Conservation (phyloP, 2,797 vertebrate genomes). For the Chaunax sp. region DNA sequence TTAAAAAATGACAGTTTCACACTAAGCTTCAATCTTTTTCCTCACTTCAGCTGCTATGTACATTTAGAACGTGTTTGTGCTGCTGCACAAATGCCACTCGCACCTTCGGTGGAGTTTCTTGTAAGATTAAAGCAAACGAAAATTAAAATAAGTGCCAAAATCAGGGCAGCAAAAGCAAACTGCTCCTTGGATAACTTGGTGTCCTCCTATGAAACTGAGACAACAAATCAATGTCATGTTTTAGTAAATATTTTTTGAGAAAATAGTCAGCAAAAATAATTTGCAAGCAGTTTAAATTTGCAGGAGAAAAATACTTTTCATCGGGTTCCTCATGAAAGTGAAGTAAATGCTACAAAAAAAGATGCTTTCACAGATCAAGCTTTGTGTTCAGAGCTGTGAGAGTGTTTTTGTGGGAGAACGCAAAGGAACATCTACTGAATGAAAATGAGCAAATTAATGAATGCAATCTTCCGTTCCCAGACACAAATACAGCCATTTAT, state of each 20-base stretch:
- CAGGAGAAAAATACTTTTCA: constrained; percentile 44
- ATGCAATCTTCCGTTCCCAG: constrained; percentile 58
- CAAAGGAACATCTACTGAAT: constrained; percentile 57
- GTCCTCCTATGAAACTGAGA: constrained; percentile 46
- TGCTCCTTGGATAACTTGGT: constrained; percentile 56
- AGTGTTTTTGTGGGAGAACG: constrained; percentile 54
- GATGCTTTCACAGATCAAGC: constrained; percentile 41
- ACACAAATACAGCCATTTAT: constrained; percentile 36
- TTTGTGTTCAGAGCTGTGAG: constrained; percentile 49
- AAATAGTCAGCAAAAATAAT: constrained; percentile 17
- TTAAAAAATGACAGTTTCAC: constrained; percentile 58
- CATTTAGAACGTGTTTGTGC: constrained; percentile 39
- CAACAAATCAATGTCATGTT: constrained; percentile 53
- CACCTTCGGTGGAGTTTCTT: constrained; percentile 31
- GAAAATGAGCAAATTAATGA: constrained; percentile 60
- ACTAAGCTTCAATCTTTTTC: constrained; percentile 35
- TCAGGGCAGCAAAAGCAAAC: constrained; percentile 18
- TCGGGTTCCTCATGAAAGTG: constrained; percentile 35
- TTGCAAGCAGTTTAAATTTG: constrained; percentile 47
- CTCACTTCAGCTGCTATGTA: constrained; percentile 58
- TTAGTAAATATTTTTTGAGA: constrained; percentile 42
- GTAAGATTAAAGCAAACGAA: constrained; percentile 40
- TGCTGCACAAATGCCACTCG: constrained; percentile 55
- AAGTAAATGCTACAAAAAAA: constrained; percentile 57
- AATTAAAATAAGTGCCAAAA: constrained; percentile 64